Evolutionary conservation across 2,888 invertebrate species (phyloP).

Genomic region (Pseudococcus viburni): DNA sequence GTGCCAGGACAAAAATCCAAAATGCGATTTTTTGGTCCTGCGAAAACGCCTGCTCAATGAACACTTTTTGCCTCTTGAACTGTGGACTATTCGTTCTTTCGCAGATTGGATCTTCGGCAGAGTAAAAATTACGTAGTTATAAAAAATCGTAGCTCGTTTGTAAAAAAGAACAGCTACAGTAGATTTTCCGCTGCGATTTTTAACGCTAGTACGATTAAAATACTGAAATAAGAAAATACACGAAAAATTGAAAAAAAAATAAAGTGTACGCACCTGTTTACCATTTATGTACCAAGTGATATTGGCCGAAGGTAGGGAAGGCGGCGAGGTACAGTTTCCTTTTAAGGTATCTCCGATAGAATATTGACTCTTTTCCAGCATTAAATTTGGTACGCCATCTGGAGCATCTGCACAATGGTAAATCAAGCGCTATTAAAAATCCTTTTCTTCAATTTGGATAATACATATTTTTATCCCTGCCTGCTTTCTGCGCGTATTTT

Average conservation of each 20-base stretch:
- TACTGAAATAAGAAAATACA: too few species aligned
- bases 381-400: constrained; percentile 72
- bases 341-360: constrained; percentile 73
- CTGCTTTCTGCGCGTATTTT: neutral
- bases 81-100: too few species aligned
- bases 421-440: constrained; percentile 56
- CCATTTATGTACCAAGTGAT: constrained; percentile 74
- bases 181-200: too few species aligned
- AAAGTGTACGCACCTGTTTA: constrained; percentile 71
- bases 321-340: constrained; percentile 73
- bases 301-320: constrained; percentile 73
- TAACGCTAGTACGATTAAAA: too few species aligned
- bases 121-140: too few species aligned
- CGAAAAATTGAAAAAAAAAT: neutral
- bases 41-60: too few species aligned
- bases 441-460: constrained; percentile 45
- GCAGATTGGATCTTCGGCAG: too few species aligned
- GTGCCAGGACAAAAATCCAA: too few species aligned
- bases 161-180: too few species aligned
- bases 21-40: too few species aligned
- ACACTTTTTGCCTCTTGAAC: too few species aligned
- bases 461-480: constrained; percentile 35
- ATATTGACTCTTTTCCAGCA: constrained; percentile 72
- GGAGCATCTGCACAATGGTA: constrained; percentile 71
- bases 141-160: too few species aligned